A percentile compares a stretch with the other conserved stretches of the same genome.
These are phyloP conservation scores for Drosophila kohkoa DNA, from an alignment of 1,140 invertebrate genomes.

Conservation along the genomic window DNA sequence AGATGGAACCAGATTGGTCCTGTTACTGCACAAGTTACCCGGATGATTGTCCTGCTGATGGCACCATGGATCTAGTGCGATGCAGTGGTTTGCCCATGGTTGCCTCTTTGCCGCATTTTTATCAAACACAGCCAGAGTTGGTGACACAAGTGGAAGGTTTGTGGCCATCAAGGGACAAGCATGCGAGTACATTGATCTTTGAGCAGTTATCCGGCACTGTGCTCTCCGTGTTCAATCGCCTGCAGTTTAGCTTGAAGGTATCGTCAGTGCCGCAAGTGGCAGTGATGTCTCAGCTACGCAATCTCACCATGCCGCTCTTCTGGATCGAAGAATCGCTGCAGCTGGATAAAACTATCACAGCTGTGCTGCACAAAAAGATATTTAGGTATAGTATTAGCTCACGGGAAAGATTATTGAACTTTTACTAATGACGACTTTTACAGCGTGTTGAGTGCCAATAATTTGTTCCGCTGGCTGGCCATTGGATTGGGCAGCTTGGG, in stretches of 20 bases:
- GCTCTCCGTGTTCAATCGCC: slow-evolving; percentile 87
- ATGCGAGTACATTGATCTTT: slow-evolving; percentile 90
- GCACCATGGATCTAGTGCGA: slow-evolving; percentile 87
- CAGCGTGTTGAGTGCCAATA: slow-evolving; percentile 44
- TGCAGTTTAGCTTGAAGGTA: slow-evolving; percentile 90
- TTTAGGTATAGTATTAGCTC: slow-evolving; percentile 80
- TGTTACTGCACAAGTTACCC: slow-evolving; percentile 88
- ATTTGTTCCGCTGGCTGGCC: slow-evolving; percentile 50
- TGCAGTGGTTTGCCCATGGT: slow-evolving; percentile 86
- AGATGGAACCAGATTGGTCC: slow-evolving; percentile 87
- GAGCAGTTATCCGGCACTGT: slow-evolving; percentile 90
- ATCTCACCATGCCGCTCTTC: slow-evolving; percentile 88
- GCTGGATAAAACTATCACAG: slow-evolving; percentile 86
- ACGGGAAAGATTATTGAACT: neutral
- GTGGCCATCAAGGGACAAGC: slow-evolving; percentile 88
- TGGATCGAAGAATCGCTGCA: slow-evolving; percentile 90
- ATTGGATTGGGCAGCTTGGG: slow-evolving; percentile 49
- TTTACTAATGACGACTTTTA: neutral
- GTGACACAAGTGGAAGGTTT: slow-evolving; percentile 89
- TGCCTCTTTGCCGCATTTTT: slow-evolving; percentile 91
- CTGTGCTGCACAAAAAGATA: slow-evolving; percentile 86
- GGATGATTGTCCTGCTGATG: slow-evolving; percentile 88
- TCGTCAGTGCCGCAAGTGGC: slow-evolving; percentile 87
- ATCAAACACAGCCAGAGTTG: slow-evolving; percentile 88
- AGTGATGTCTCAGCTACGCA: slow-evolving; percentile 88